A percentile compares a stretch with the other conserved stretches of the same genome.
Conservation (phyloP, 2,888 invertebrate species). For the Sphecodes monilicornis region DNA sequence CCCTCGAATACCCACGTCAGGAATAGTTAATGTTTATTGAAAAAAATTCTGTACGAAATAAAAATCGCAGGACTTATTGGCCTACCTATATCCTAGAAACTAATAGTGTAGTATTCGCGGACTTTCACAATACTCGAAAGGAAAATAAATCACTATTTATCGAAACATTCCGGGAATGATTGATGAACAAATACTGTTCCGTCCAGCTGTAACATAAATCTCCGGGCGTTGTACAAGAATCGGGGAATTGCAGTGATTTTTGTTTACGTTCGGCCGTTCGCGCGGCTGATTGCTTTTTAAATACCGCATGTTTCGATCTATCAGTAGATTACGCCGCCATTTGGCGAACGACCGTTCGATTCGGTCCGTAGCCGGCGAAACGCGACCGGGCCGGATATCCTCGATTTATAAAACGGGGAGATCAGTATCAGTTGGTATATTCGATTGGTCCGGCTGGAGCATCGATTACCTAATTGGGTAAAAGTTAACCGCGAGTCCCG, state of each 20-base stretch:
- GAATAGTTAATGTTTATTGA: background rate
- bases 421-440: conserved; percentile 58
- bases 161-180: background rate
- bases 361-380: background rate
- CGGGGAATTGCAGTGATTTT: background rate
- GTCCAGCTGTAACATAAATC: background rate
- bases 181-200: background rate
- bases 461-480: conserved; percentile 74
- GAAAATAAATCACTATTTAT: conserved; percentile 3
- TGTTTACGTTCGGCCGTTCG: background rate
- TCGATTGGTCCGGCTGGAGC: conserved; percentile 46
- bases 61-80: background rate
- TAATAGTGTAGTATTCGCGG: background rate
- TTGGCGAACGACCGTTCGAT: background rate
- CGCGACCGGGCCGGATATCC: background rate
- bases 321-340: background rate
- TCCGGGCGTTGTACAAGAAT: background rate
- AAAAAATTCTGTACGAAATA: background rate
- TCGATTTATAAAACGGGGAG: conserved; percentile 41
- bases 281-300: conserved; percentile 31
- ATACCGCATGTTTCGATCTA: background rate
- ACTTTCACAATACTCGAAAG: background rate
- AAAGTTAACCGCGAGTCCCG: conserved; percentile 64
- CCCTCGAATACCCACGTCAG: background rate
- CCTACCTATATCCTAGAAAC: background rate